These are phyloP conservation scores for Tetraneura akinire DNA, from an alignment of 1,140 invertebrate species.

Conservation along the genomic window DNA sequence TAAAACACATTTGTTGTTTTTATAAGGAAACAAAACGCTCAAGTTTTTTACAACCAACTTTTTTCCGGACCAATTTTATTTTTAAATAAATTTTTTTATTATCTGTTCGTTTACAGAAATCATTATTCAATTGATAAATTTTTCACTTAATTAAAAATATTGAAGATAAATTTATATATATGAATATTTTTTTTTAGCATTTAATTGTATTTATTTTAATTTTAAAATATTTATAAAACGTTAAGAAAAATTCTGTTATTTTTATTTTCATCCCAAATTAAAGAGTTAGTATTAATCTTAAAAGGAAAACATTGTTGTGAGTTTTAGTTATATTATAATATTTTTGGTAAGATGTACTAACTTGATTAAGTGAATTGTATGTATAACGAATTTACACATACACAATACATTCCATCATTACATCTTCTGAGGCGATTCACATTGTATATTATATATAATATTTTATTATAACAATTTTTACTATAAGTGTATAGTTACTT, in stretches of 20 bases:
- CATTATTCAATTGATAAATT: conserved; percentile 19
- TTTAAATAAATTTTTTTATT: conserved; percentile 33
- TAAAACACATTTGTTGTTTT: conserved; percentile 24
- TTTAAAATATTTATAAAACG: conserved; percentile 50
- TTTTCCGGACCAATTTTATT: conserved; percentile 39
- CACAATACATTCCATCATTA: conserved; percentile 14
- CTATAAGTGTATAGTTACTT: conserved; percentile 43
- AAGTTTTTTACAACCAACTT: conserved; percentile 35
- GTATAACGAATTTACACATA: conserved; percentile 19
- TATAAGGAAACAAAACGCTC: conserved; percentile 34
- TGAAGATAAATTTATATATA: not conserved
- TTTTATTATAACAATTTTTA: not conserved
- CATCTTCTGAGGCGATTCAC: conserved; percentile 25
- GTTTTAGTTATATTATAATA: conserved; percentile 38
- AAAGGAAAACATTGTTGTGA: conserved; percentile 46
- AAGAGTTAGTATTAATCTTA: conserved; percentile 36
- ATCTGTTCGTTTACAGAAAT: not conserved
- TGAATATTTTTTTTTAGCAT: conserved; percentile 27
- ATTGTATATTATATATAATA: conserved; percentile 37
- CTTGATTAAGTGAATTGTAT: not conserved
- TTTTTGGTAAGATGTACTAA: conserved; percentile 23
- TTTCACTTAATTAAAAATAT: conserved; percentile 23
- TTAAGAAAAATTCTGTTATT: conserved; percentile 46
- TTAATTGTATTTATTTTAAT: conserved; percentile 50
- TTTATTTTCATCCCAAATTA: conserved; percentile 39